phyloP scores from a whole-genome alignment of 2,113 vertebrate species.

The Hippolais icterina region DNA sequence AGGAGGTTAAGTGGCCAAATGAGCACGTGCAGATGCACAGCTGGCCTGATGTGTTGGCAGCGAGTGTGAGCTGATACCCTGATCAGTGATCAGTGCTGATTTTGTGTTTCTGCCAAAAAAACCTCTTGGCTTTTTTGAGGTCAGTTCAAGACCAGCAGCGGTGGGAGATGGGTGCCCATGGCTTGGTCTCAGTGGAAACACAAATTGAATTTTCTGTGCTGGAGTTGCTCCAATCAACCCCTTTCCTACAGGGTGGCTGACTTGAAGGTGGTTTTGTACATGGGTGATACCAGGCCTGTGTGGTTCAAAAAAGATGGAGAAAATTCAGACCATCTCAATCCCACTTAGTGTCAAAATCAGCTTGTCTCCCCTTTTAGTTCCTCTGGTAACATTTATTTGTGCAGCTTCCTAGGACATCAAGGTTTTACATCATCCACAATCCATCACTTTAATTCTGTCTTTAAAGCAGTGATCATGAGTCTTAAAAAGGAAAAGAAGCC shows the following conservation, averaged over 20 bases:
- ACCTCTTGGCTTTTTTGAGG: not conserved
- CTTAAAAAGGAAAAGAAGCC: not conserved
- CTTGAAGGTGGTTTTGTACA: not conserved
- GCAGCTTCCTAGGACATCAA: not conserved
- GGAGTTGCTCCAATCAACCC: not conserved
- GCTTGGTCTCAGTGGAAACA: rapidly evolving
- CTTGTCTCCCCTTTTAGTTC: not conserved
- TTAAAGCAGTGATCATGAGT: not conserved
- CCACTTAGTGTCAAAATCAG: not conserved
- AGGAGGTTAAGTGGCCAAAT: not conserved
- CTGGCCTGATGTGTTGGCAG: not conserved
- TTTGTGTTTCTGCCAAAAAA: not conserved
- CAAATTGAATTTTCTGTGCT: not conserved
- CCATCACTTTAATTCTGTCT: constrained; percentile 24
- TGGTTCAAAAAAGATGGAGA: not conserved
- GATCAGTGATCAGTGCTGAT: not conserved
- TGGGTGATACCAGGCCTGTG: not conserved
- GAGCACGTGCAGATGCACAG: not conserved
- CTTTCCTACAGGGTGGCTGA: not conserved
- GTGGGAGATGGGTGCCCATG: not conserved
- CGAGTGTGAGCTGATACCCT: not conserved
- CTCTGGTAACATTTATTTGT: not conserved
- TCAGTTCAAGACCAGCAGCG: not conserved
- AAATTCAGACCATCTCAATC: not conserved
- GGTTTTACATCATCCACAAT: not conserved